Evolutionary conservation across 2,888 invertebrate genomes (phyloP).

Genomic region (Isoperla grammatica): DNA sequence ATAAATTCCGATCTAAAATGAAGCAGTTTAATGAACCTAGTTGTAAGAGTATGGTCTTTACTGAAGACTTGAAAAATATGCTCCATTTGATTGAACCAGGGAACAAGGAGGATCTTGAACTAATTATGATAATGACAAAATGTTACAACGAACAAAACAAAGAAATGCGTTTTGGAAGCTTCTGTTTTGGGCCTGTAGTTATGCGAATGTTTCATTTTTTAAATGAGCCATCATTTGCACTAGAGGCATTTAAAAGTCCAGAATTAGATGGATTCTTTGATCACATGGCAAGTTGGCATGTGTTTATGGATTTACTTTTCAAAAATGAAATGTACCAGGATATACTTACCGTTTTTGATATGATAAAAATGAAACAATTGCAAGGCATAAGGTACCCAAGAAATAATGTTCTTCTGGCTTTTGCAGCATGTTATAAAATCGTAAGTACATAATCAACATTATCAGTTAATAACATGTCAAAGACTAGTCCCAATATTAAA

Average conservation of each 20-base stretch:
- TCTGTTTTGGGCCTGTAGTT: constrained; percentile 73
- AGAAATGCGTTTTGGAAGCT: constrained; percentile 70
- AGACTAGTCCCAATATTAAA: no score
- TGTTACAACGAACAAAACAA: constrained; percentile 66
- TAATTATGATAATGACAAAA: constrained; percentile 62
- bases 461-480: no score
- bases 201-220: constrained; percentile 72
- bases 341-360: constrained; percentile 58
- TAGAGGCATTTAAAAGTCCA: constrained; percentile 59
- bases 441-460: constrained; percentile 46
- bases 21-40: constrained; percentile 52
- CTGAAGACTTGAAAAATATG: constrained; percentile 81
- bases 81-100: constrained; percentile 58
- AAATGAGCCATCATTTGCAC: constrained; percentile 61
- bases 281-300: constrained; percentile 60
- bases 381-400: constrained; percentile 61
- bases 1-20: constrained; percentile 69
- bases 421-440: constrained; percentile 70
- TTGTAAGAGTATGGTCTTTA: constrained; percentile 63
- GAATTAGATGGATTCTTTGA: constrained; percentile 62
- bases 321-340: constrained; percentile 62
- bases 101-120: constrained; percentile 53
- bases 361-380: constrained; percentile 54
- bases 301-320: constrained; percentile 66
- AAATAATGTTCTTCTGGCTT: constrained; percentile 58